phyloP scores from a whole-genome alignment of 2,888 invertebrate genomes.

The Trisateles emortualis region DNA sequence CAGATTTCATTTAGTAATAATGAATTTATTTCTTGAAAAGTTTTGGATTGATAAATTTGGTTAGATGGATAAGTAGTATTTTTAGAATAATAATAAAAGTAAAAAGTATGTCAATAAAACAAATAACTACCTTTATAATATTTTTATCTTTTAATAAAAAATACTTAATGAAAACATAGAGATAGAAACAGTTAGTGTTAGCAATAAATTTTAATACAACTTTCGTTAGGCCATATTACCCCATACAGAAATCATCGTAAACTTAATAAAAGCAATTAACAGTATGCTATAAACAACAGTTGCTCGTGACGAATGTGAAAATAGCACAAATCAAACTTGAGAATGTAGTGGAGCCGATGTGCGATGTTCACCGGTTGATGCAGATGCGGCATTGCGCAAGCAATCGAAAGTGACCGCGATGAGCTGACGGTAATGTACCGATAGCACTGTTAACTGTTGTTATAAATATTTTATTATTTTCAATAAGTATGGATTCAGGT shows the following conservation, averaged over 20 bases:
- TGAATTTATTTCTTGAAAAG: too few species aligned
- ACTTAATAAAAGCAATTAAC: conserved; percentile 33
- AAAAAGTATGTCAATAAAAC: too few species aligned
- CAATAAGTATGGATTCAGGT: neutral
- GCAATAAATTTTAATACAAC: too few species aligned
- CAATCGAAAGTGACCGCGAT: conserved; percentile 73
- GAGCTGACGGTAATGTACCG: conserved; percentile 54
- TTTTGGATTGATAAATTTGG: too few species aligned
- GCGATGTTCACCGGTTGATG: conserved; percentile 43
- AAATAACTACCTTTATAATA: too few species aligned
- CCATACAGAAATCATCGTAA: conserved; percentile 11
- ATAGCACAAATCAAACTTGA: conserved; percentile 40
- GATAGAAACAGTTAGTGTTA: too few species aligned
- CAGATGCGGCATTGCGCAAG: conserved; percentile 64
- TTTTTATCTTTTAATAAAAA: too few species aligned
- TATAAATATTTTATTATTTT: neutral
- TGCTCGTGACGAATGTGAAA: conserved; percentile 46
- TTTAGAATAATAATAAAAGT: too few species aligned
- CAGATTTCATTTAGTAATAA: neutral
- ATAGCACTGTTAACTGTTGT: conserved; percentile 45
- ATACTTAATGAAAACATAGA: too few species aligned
- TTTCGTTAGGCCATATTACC: neutral
- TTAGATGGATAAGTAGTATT: too few species aligned
- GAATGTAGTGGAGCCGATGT: conserved; percentile 42
- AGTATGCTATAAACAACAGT: conserved; percentile 43